Base-by-base conservation (phyloP, 2,113 vertebrate species). In the Triplophysa dalaica region DNA sequence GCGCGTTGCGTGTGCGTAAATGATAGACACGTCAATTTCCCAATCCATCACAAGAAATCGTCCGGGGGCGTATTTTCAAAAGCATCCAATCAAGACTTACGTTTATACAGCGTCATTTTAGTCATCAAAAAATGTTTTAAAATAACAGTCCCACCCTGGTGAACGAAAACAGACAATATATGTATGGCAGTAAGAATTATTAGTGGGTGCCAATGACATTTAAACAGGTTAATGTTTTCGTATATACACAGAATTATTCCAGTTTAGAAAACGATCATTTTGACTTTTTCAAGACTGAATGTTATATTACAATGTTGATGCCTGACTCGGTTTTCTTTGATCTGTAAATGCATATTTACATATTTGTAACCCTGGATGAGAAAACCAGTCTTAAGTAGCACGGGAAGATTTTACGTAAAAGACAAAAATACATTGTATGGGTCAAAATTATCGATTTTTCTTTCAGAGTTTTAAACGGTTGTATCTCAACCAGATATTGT, bases 81-180 rank as follows among this genome's bases (percentile, higher is more conserved):
- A 77, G 33, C 1, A 70, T 82, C 89, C 92, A 92, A 92, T 92
- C 26, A 63, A 29, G 26, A 70, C 43, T 13, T 43, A 70, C 68
- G 61, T 60, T 61, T 0, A 50, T n/a, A 2, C 0, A 54, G 70
- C 81, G 77, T 83, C 68, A 80, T 58, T 83, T 83, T 50, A 81
- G 76, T 79, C 74, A 75, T 61, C 21, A 75, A 22, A n/a, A 65
- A 66, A 26, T 54, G 56, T 33, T 75, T 76, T 70, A 68, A 74
- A 63, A 68, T 65, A 43, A 8, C 8, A 11, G 41, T 43, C 41
- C 9, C 9, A 45, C 43, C 43, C 43, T 45, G 43, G 8, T 45
- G 43, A 45, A 45, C 43, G 11, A 45, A 45, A 45, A 45, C 43
- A 0, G 24, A 45, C 43, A 45, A 45, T 45, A 45, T 11, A 45